phyloP scores from a whole-genome alignment of 53 echinoderm and acorn worm genomes.

The Hippasteria phrygiana region DNA sequence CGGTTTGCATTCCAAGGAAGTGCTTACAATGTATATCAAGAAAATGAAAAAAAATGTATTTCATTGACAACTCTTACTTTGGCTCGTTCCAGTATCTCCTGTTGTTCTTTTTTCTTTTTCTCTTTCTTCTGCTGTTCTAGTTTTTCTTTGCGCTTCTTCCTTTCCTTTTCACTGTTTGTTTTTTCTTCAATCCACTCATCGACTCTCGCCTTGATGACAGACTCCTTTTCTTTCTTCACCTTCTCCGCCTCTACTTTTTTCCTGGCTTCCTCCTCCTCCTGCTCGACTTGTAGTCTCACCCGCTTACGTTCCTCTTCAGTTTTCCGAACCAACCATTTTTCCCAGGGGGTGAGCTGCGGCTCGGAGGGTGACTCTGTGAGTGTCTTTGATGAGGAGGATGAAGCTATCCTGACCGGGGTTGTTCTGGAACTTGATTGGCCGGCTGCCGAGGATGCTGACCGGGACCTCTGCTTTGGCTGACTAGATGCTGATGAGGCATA shows the following conservation, averaged over 20 bases:
- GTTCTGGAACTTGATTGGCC: constrained; percentile 44
- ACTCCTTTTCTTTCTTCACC: constrained; percentile 64
- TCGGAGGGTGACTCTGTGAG: constrained; percentile 22
- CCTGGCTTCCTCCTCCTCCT: constrained; percentile 61
- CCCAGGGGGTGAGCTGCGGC: constrained; percentile 70
- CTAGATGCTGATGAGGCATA: constrained; percentile 12
- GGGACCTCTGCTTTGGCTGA: constrained; percentile 35
- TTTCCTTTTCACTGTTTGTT: constrained; percentile 45
- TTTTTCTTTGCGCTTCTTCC: constrained; percentile 25
- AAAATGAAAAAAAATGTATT: background rate
- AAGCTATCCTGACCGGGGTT: constrained; percentile 17
- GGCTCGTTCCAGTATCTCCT: constrained; percentile 40
- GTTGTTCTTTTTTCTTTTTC: constrained; percentile 59
- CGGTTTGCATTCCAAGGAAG: no score
- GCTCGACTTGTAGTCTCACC: constrained; percentile 53
- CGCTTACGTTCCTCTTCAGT: constrained; percentile 71
- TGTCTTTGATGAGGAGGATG: constrained; percentile 49
- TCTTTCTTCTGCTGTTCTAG: constrained; percentile 64
- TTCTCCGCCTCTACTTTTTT: constrained; percentile 65
- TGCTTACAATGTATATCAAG: no score
- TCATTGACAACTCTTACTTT: constrained; percentile 34
- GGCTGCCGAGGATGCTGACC: constrained; percentile 34
- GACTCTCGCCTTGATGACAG: constrained; percentile 53
- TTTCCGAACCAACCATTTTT: constrained; percentile 81
- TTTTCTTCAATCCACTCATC: constrained; percentile 72